Evolutionary conservation across 2,797 vertebrate species (phyloP), one percentile per base, ranked within the genome.

Genomic region (Alauda arvensis): DNA sequence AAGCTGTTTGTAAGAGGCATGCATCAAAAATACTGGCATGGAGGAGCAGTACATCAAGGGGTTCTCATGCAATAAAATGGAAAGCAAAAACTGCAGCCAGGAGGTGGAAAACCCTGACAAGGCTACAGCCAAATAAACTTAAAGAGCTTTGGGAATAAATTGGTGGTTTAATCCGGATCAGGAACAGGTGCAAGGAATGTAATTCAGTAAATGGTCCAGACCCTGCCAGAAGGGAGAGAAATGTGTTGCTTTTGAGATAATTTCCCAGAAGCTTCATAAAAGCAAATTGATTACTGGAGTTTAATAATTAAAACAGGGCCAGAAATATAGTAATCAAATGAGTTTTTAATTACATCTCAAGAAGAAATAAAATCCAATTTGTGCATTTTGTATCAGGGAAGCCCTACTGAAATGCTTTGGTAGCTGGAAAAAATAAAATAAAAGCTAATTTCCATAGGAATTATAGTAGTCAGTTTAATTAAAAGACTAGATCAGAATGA

Each of bases 251-350:
- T 97, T 97, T 96, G 95, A 97, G 97, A 97, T 98, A 94, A 98
- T 98, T 98, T 97, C 97, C 98, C 97, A 97, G 97, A 96, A 96
- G 96, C 95, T 97, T 96, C 96, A 97, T 97, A 98, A 98, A 98
- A 97, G 95, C 96, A 97, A 97, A 97, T 97, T 97, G 97, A 97
- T 97, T 96, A 96, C 94, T 90, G 86, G 94, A 97, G 97, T 96
- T 96, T 96, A 97, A 95, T 97, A 97, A 97, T 96, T 97, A 96
- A 97, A 97, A 96, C 95, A 90, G 95, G 96, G 92, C 94, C 95
- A 97, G 96, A 96, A 96, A 96, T 96, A 96, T 93, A 97, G 95
- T 96, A 97, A 97, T 97, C 96, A 97, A 97, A 97, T 96, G 95
- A 97, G 96, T 84, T 97, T 97, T 97, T 97, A 97, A 97, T 97